Evolutionary conservation across 2,888 invertebrate genomes (phyloP).

Genomic region (Biston stratarius): DNA sequence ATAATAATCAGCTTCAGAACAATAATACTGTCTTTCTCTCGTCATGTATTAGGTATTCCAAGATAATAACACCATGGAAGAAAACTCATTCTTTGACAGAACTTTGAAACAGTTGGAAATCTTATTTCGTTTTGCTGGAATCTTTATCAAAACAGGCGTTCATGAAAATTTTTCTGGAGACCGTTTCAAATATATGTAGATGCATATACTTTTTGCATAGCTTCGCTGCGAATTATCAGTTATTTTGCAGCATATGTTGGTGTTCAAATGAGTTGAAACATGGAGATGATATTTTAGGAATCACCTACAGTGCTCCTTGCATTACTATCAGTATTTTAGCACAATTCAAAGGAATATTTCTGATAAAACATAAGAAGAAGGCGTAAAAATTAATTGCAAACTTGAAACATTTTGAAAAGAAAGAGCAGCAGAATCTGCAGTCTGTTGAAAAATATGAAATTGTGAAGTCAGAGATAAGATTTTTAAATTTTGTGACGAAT

Average conservation of each 20-base stretch:
- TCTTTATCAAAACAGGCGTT: not conserved
- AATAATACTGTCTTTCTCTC: not conserved
- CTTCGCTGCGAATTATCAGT: conserved; percentile 7
- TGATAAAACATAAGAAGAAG: conserved; percentile 48
- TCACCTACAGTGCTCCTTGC: conserved; percentile 62
- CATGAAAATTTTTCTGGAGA: not conserved
- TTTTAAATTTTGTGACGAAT: conserved; percentile 57
- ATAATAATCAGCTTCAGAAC: not conserved
- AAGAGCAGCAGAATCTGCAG: conserved; percentile 25
- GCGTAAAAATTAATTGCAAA: conserved; percentile 49
- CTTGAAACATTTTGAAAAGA: conserved; percentile 53
- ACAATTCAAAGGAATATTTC: conserved; percentile 48
- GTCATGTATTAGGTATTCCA: too few relatives aligned
- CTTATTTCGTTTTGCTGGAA: conserved; percentile 4
- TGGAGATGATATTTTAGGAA: conserved; percentile 53
- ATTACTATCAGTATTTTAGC: conserved; percentile 50
- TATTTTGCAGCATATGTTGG: conserved; percentile 54
- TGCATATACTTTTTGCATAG: conserved; percentile 4
- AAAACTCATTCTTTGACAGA: not conserved
- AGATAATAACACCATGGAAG: not conserved
- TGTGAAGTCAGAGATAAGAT: conserved; percentile 50
- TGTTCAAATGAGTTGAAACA: conserved; percentile 52
- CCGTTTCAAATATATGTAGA: conserved; percentile 5
- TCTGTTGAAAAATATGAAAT: conserved; percentile 49
- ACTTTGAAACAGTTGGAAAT: not conserved